Evolutionary conservation across 2,797 vertebrate species (phyloP).

Genomic region (Mallotus villosus): DNA sequence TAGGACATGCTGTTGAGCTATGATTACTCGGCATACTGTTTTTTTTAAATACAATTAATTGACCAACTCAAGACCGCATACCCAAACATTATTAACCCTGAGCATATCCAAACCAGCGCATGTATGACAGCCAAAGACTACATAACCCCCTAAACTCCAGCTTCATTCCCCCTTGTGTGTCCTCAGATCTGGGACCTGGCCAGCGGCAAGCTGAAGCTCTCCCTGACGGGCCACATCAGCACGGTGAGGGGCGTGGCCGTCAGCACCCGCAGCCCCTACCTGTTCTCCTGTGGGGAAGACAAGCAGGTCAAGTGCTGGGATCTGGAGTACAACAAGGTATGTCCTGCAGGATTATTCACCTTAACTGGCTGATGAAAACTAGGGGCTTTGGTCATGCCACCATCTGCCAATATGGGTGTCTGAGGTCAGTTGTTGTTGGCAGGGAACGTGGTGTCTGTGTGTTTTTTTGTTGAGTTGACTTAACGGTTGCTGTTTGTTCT

Average conservation of each 20-base stretch:
- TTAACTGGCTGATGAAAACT: not conserved
- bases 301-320: slow-evolving; percentile 99
- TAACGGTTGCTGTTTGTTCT: not conserved
- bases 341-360: not conserved
- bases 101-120: too few relatives aligned
- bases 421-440: not conserved
- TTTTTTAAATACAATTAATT: too few relatives aligned
- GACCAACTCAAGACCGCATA: too few relatives aligned
- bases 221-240: slow-evolving; percentile 96
- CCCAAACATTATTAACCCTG: too few relatives aligned
- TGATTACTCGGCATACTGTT: too few relatives aligned
- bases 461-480: too few relatives aligned
- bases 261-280: slow-evolving; percentile 90
- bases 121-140: not conserved
- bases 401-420: too few relatives aligned
- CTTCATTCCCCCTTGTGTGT: not conserved
- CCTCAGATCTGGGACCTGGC: slow-evolving; percentile 97
- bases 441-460: not conserved
- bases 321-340: slow-evolving; percentile 97
- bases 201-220: slow-evolving; percentile 94
- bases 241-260: slow-evolving; percentile 96
- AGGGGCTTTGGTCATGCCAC: not conserved
- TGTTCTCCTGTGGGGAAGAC: slow-evolving; percentile 98
- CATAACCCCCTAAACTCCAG: too few relatives aligned
- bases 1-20: not conserved